These are phyloP conservation scores for Theonella swinhoei DNA, from an alignment of 37 sponge, comb jelly and placozoan genomes.

Conservation along the genomic window DNA sequence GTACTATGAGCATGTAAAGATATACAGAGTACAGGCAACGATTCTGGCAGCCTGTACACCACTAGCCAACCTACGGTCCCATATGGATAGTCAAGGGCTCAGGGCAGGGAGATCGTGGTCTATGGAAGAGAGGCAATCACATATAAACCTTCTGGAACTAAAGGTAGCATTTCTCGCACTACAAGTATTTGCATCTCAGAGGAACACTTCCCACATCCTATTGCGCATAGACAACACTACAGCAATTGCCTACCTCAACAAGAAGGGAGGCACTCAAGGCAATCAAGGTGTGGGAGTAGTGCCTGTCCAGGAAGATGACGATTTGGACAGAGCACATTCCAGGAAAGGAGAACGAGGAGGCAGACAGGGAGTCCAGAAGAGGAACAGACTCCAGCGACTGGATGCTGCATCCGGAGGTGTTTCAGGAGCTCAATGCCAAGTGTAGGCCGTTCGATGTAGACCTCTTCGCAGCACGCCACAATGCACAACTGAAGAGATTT, in stretches of 20 bases:
- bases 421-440: neutral
- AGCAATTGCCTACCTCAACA: neutral
- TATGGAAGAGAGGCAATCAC: neutral
- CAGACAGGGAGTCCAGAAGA: neutral
- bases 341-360: neutral
- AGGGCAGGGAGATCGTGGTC: neutral
- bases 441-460: neutral
- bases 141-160: neutral
- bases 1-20: no score
- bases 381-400: neutral
- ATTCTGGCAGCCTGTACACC: no score
- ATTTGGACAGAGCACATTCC: neutral
- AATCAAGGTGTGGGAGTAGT: neutral
- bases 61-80: no score
- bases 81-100: no score
- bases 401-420: neutral
- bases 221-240: neutral
- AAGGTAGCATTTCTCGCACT: neutral
- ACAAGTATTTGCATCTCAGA: neutral
- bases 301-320: neutral
- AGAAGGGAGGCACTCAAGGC: neutral
- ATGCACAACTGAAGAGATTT: neutral
- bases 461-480: neutral
- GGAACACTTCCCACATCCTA: neutral
- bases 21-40: no score